Base-by-base conservation (phyloP, 2,797 vertebrate species). In the Aldrovandia affinis region DNA sequence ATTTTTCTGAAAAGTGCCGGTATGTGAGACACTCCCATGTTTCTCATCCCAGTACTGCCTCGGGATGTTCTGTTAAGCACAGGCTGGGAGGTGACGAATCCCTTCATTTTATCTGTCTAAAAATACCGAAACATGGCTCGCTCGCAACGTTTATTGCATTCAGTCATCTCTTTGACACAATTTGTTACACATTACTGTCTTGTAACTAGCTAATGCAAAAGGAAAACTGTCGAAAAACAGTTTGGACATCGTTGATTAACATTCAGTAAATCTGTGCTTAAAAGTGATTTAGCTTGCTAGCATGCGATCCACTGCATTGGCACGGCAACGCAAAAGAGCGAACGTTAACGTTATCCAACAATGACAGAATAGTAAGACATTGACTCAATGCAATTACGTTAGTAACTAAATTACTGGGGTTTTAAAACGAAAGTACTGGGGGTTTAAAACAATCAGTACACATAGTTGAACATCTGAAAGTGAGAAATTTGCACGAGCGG, bases 21-120 rank as follows among this genome's bases (percentile, higher is more conserved):
- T 83, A 83, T 83, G 36, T n/a, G 10, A 78, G 55, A 47, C 61
- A 36, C 77, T 84, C 50, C 47, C 47, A 52, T 1, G 44, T 30
- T 50, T 44, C 70, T 4, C 42, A 54, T 70, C 81, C 61, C 9
- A 52, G 54, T 22, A 55, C 42, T 44, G 42, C 42, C 18, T 39
- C 73, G 42, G 73, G 73, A 44, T 47, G 22, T 77, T 44, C 73
- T 77, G 20, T 77, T 18, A 44, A 44, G 73, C 7, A 6, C 15
- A 77, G 73, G 44, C 73, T 47, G 22, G 22, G 73, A 20, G 18
- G 55, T 77, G 73, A 77, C 9, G 25, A 77, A 77, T 39, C 8
- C 12, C 18, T 22, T 47, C 42, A 47, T 2, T 4, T 70, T 1
- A 18, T 5, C 4, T 25, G 36, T 8, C 20, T 73, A 18, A 73